phyloP scores from a whole-genome alignment of 64 coral and sea anemone species.

The Acropora tenuis region DNA sequence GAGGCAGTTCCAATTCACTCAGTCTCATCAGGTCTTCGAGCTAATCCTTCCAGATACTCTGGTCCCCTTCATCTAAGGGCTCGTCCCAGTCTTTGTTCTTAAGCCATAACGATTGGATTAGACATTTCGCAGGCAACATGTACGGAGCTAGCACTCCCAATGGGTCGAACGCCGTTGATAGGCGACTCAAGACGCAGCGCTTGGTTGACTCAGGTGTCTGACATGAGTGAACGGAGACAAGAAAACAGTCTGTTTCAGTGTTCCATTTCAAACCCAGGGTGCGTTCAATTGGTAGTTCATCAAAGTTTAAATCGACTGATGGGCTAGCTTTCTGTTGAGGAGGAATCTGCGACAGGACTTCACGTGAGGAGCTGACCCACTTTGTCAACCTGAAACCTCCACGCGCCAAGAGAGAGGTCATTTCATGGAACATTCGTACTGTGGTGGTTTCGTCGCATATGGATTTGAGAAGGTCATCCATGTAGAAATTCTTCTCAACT shows the following conservation, averaged over 20 bases:
- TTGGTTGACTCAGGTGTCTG: conserved; percentile 27
- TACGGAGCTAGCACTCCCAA: not conserved
- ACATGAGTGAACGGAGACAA: conserved; percentile 2
- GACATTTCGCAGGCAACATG: too few relatives aligned
- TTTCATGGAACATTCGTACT: conserved; percentile 30
- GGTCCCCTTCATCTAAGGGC: too few relatives aligned
- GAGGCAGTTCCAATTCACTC: too few relatives aligned
- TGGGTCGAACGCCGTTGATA: conserved; percentile 40
- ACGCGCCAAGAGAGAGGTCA: conserved; percentile 15
- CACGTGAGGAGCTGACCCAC: too few relatives aligned
- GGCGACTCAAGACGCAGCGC: conserved; percentile 21
- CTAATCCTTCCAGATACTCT: too few relatives aligned
- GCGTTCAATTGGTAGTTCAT: conserved; percentile 56
- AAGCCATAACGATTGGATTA: too few relatives aligned
- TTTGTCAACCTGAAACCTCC: conserved; percentile 8
- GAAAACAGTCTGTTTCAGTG: conserved; percentile 58
- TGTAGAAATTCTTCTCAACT: conserved; percentile 62
- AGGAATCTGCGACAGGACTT: too few relatives aligned
- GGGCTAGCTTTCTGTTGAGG: not conserved
- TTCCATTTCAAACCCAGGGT: conserved; percentile 51
- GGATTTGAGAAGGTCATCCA: conserved; percentile 63
- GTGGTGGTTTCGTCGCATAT: conserved; percentile 21
- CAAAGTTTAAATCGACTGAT: conserved; percentile 41
- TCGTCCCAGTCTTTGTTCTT: too few relatives aligned
- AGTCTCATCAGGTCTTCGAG: too few relatives aligned